These are phyloP conservation scores for Sciurus vulgaris DNA, from an alignment of 2,797 vertebrate species.

Conservation along the genomic window DNA sequence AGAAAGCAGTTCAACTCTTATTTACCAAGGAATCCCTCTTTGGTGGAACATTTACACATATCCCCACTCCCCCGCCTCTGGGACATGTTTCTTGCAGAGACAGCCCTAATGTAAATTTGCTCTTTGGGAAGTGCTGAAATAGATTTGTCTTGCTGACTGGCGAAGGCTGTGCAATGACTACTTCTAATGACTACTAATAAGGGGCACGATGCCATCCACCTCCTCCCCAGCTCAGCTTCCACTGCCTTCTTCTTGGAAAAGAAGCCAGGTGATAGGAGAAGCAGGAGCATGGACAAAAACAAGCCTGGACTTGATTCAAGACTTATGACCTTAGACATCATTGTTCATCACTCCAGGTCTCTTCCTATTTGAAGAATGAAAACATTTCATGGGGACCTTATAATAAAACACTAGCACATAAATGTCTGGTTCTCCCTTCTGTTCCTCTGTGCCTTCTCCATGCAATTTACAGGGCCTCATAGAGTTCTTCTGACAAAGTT, in stretches of 20 bases:
- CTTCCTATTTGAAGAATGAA: neutral
- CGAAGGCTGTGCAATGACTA: neutral
- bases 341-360: neutral
- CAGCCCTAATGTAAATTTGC: neutral
- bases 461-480: neutral
- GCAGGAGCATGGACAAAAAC: neutral
- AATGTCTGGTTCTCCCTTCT: neutral
- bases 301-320: neutral
- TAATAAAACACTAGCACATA: neutral
- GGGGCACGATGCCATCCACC: neutral
- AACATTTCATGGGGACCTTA: neutral
- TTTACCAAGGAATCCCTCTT: neutral
- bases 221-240: neutral
- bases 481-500: neutral
- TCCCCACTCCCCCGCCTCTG: neutral
- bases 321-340: neutral
- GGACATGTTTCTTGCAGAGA: neutral
- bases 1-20: neutral
- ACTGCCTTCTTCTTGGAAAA: conserved; percentile 22
- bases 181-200: conserved; percentile 2
- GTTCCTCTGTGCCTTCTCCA: neutral
- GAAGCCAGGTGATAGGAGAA: neutral
- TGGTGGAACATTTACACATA: neutral
- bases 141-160: neutral
- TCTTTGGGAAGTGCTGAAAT: neutral